A percentile compares a stretch with the other conserved stretches of the same genome.
Conservation (phyloP, 2,888 invertebrate species). For the Trilocha varians region DNA sequence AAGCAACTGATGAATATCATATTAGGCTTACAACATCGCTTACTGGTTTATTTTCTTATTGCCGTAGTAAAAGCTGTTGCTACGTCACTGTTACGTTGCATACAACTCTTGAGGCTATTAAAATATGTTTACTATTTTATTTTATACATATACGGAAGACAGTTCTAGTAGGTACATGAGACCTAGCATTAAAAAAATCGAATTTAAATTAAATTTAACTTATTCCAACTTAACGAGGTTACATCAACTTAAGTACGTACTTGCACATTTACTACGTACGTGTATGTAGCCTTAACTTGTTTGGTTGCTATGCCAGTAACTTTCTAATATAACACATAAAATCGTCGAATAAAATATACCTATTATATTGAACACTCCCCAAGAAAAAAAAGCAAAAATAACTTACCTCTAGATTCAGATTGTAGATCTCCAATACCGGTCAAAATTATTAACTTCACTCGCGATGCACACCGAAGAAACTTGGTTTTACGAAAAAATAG, state of each 20-base stretch:
- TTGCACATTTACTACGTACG: slow-evolving; percentile 45
- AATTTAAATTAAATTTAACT: slow-evolving; percentile 38
- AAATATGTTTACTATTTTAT: too few species aligned
- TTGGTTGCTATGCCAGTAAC: slow-evolving; percentile 60
- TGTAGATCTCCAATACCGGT: slow-evolving; percentile 39
- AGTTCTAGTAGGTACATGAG: too few species aligned
- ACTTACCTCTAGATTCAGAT: slow-evolving; percentile 55
- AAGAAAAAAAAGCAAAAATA: slow-evolving; percentile 10
- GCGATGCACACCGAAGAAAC: slow-evolving; percentile 45
- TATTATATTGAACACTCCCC: slow-evolving; percentile 6
- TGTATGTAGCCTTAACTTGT: slow-evolving; percentile 53
- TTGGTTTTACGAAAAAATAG: slow-evolving; percentile 31
- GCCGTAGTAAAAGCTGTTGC: slow-evolving; percentile 20
- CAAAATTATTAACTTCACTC: slow-evolving; percentile 56
- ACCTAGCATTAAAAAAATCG: too few species aligned
- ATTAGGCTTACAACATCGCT: slow-evolving; percentile 44
- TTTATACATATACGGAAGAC: too few species aligned
- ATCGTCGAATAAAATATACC: slow-evolving; percentile 8
- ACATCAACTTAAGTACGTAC: slow-evolving; percentile 56
- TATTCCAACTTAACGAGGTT: slow-evolving; percentile 51
- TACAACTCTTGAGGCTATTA: slow-evolving; percentile 10
- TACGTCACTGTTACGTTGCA: slow-evolving; percentile 11
- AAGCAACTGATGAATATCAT: slow-evolving; percentile 28
- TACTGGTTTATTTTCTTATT: slow-evolving; percentile 43
- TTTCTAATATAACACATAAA: slow-evolving; percentile 60